Percentiles rank a stretch among this genome's conserved stretches.
These are phyloP conservation scores for Henicopernis longicauda DNA, from an alignment of 2,113 vertebrate genomes.

Conservation along the genomic window DNA sequence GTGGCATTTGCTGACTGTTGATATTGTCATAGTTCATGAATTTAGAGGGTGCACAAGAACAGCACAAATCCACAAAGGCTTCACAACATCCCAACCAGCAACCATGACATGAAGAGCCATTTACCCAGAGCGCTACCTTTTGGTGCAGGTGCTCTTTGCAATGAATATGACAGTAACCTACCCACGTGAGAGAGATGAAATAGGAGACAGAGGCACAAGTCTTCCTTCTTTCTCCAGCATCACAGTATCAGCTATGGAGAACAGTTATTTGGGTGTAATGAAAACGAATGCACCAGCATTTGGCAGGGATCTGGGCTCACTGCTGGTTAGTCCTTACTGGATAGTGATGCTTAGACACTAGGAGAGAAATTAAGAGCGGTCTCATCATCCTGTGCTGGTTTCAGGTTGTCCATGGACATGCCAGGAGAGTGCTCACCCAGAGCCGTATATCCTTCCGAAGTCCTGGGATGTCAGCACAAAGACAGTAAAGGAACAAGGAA, in stretches of 20 bases:
- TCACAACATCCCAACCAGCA: background rate
- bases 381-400: background rate
- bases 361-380: background rate
- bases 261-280: background rate
- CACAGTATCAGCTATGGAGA: background rate
- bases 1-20: background rate
- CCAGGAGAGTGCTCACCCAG: background rate
- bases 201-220: background rate
- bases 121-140: background rate
- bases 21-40: background rate
- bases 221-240: background rate
- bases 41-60: background rate
- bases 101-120: background rate
- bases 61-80: rapidly evolving
- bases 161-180: rapidly evolving
- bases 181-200: background rate
- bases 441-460: background rate
- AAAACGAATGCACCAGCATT: background rate
- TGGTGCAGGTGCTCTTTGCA: background rate
- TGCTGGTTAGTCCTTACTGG: background rate
- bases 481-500: background rate
- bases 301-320: background rate
- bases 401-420: background rate
- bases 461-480: background rate
- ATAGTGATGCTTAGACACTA: background rate